Base-by-base conservation (phyloP, 2,888 invertebrate genomes). In the Amphipyra berbera region DNA sequence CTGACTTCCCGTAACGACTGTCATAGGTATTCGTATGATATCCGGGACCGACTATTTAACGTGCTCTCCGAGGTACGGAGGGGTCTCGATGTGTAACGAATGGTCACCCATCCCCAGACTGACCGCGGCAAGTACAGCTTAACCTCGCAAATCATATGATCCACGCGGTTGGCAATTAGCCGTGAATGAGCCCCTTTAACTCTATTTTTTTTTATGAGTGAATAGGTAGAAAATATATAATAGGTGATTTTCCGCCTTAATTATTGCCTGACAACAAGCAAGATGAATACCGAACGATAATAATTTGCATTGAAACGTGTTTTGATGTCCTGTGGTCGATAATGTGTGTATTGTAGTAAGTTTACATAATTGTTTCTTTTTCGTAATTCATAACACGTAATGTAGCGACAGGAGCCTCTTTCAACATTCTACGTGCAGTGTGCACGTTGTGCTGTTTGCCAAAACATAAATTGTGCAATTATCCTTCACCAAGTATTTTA, bases 301-400 rank as follows among this genome's bases (percentile, higher is more conserved):
- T 30, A 33, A 73, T 68, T 72, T 76, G 69, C 61, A 57, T n/a
- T 62, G 60, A 45, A 35, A 37, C 58, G 49, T 57, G 35, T 30
- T 37, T 14, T 50, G 40, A 49, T 57, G 48, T 56, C 40, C 44
- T 50, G 6, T 33, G 6, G 33, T 6, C 6, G n/a, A n/a, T 6
- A 4, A 58, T 38, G 44, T 65, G 41, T 38, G 42, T 44, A 47
- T 59, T 68, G 68, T 68, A 27, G 49, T 3, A 21, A 38, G 15
- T 45, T 38, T 49, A 13, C 48, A 1, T 21, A 41, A 54, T 60
- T 48, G 37, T 48, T 38, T 41, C 12, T 41, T 42, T 49, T 49
- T 40, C 33, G 48, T 33, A 41, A 72, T 38, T 38, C 15, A 6
- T 46, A 15, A 66, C 12, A 37, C 41, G 14, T 50, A 42, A 10